phyloP scores from a whole-genome alignment of 2,797 vertebrate genomes.

The Cyclura pinguis region DNA sequence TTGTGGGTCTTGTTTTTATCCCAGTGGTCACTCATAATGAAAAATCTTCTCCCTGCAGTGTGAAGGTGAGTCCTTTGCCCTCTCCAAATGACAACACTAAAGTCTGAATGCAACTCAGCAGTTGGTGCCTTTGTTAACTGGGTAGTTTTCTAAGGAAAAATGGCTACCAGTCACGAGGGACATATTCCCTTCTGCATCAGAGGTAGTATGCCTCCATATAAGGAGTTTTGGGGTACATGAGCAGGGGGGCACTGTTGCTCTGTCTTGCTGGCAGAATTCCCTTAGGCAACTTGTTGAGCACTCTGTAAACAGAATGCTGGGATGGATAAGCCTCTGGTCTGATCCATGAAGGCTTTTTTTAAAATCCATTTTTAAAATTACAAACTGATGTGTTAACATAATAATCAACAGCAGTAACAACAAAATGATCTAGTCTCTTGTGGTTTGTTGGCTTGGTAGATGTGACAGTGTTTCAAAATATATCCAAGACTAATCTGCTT shows the following conservation, averaged over 20 bases:
- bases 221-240: background rate
- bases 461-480: background rate
- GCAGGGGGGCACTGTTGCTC: too few relatives aligned
- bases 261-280: background rate
- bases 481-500: background rate
- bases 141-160: background rate
- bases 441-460: background rate
- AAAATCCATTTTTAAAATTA: background rate
- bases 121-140: background rate
- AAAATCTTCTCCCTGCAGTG: background rate
- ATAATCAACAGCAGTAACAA: background rate
- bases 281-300: background rate
- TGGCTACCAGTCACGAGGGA: background rate
- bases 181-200: background rate
- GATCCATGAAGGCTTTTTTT: background rate
- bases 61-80: background rate
- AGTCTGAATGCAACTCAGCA: background rate
- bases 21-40: background rate
- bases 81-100: background rate
- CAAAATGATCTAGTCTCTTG: too few relatives aligned
- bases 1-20: background rate
- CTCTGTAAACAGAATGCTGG: too few relatives aligned
- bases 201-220: background rate
- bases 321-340: too few relatives aligned
- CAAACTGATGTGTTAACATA: constrained; percentile 1